Percentiles rank a stretch among this genome's conserved stretches.
Evolutionary conservation across 2,797 vertebrate genomes (phyloP).

Genomic region (Sternotherus odoratus): DNA sequence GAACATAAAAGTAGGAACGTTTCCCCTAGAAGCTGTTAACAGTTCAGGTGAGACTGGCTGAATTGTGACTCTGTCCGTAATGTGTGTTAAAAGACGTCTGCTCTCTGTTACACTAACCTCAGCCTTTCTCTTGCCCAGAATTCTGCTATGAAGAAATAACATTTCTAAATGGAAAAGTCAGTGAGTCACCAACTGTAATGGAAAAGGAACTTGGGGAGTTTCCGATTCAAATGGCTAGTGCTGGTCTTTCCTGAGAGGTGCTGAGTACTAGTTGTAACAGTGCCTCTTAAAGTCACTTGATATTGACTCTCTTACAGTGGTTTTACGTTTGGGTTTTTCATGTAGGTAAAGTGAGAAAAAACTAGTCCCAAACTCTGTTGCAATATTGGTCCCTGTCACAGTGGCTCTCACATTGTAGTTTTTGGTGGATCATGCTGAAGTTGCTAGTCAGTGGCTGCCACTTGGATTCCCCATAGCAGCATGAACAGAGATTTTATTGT

Average conservation of each 20-base stretch:
- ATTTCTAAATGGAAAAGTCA: background rate
- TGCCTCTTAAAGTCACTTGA: background rate
- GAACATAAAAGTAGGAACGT: background rate
- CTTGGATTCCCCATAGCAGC: background rate
- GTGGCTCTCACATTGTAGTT: background rate
- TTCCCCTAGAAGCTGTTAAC: background rate
- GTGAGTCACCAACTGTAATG: background rate
- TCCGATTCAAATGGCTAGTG: background rate
- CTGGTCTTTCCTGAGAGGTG: background rate
- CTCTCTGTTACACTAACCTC: background rate
- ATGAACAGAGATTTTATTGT: background rate
- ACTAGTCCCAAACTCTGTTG: background rate
- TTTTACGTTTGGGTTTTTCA: background rate
- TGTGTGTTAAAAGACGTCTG: rapidly evolving
- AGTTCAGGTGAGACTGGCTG: rapidly evolving
- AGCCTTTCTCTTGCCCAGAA: background rate
- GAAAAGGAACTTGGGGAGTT: background rate
- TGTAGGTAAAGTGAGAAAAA: background rate
- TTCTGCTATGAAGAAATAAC: rapidly evolving
- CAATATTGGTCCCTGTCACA: background rate
- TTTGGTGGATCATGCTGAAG: background rate
- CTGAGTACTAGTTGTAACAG: background rate
- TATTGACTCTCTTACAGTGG: background rate
- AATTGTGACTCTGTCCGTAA: background rate
- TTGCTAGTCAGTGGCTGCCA: background rate